Evolutionary conservation across 2,888 invertebrate species (phyloP).

Genomic region (Folsomia manolachei): DNA sequence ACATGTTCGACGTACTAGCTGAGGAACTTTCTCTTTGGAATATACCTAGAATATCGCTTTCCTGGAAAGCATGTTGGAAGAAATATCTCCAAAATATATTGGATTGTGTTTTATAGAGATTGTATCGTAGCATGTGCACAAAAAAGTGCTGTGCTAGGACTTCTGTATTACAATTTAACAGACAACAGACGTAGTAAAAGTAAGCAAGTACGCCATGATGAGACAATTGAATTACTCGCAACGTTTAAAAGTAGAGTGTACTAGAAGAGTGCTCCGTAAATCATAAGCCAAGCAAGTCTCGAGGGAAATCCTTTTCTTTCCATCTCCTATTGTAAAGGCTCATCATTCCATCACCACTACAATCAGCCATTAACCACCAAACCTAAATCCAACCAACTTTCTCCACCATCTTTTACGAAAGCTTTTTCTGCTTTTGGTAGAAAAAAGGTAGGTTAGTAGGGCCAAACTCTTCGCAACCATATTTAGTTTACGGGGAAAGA

Average conservation of each 20-base stretch:
- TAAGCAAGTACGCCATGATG: neutral
- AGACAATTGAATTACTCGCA: neutral
- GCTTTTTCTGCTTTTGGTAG: too few relatives aligned
- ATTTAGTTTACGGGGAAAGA: too few relatives aligned
- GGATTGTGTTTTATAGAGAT: too few relatives aligned
- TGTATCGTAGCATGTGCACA: neutral
- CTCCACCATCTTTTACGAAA: neutral
- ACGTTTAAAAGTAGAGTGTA: neutral
- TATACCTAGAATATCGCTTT: too few relatives aligned
- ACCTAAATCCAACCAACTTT: neutral
- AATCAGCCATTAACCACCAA: neutral
- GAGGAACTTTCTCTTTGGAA: too few relatives aligned
- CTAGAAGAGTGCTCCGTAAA: neutral
- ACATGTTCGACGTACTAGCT: too few relatives aligned
- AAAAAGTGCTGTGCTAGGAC: too few relatives aligned
- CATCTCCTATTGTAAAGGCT: too few relatives aligned
- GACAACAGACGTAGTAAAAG: neutral
- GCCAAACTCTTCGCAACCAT: too few relatives aligned
- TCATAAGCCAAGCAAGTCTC: neutral
- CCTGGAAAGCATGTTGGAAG: too few relatives aligned
- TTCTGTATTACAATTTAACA: neutral
- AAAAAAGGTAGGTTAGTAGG: too few relatives aligned
- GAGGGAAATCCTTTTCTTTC: neutral
- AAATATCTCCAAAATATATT: too few relatives aligned
- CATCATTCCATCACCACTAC: neutral